Base-by-base conservation (phyloP, 2,113 vertebrate species). In the Tragulus kanchil region DNA sequence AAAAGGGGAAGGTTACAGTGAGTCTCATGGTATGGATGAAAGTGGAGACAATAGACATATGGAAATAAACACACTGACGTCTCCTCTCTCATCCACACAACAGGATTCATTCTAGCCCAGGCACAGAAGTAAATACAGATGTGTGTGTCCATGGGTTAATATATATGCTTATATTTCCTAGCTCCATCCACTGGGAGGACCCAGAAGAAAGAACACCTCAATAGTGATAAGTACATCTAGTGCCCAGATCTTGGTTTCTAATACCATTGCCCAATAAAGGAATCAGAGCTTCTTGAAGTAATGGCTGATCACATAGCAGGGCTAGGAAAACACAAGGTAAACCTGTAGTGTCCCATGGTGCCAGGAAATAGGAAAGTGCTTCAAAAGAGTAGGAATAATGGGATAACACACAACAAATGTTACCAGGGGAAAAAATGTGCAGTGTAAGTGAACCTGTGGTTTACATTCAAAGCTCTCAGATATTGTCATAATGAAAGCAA, bases 401-500 rank as follows among this genome's bases (percentile, higher is more conserved):
- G 62, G 54, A 77, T 92, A 31, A 78, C 36, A 10, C 4, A 4
- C 36, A 21, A 14, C 12, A 85, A 89, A 67, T 12, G 26, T 83
- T 86, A 36, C 19, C 56, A 87, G 81, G 95, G 28, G 50, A 28
- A 69, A 50, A n/a, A 65, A 83, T 10, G 58, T 42, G 56, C 10
- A 52, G n/a, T 69, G 31, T 62, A 90, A 90, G 3, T 3, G 59
- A 94, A 78, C 3, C 50, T 87, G 31, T 61, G 54, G 89, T 90
- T 75, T 71, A 79, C 3, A 16, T 84, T 87, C 86, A 79, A 25
- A 83, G 50, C 26, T 87, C 69, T 85, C 85, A 69, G 64, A 75
- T 81, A 64, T 6, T 54, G 7, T 67, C 85, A 42, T 42, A 86
- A 88, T 85, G 56, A 94, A 96, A 89, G 54, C 15, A 87, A 94